These are phyloP conservation scores for Kryphioiulus occultus DNA, from an alignment of 2,888 invertebrate species.

Conservation along the genomic window DNA sequence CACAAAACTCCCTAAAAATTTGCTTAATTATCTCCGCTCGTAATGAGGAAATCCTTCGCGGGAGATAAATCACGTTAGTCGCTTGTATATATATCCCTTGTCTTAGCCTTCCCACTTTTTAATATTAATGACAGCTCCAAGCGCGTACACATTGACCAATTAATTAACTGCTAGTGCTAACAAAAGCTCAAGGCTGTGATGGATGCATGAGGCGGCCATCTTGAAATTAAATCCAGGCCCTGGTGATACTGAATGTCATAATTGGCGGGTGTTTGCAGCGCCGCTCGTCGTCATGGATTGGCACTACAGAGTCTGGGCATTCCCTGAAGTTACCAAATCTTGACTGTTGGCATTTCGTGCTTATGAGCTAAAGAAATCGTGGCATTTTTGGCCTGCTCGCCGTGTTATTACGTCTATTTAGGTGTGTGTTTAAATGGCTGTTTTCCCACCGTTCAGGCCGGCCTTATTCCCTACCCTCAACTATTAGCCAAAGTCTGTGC, in stretches of 20 bases:
- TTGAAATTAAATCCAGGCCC: too few relatives aligned
- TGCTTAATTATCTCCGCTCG: slow-evolving; percentile 31
- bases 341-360: not conserved
- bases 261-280: not conserved
- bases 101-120: not conserved
- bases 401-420: not conserved
- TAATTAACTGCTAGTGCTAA: not conserved
- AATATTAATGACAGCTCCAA: not conserved
- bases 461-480: not conserved
- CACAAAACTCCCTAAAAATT: slow-evolving; percentile 3
- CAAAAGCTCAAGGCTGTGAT: not conserved
- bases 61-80: slow-evolving; percentile 21
- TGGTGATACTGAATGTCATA: too few relatives aligned
- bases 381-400: not conserved
- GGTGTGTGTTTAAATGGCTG: slow-evolving; percentile 9
- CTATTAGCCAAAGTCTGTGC: not conserved
- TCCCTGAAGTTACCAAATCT: not conserved
- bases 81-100: not conserved
- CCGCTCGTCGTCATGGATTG: not conserved
- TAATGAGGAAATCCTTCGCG: slow-evolving; percentile 45
- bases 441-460: not conserved
- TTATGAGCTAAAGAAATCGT: not conserved
- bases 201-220: not conserved
- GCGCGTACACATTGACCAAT: not conserved
- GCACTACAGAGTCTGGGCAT: not conserved